These are phyloP conservation scores for Mylabris sibirica DNA, from an alignment of 2,888 invertebrate genomes.

Conservation along the genomic window DNA sequence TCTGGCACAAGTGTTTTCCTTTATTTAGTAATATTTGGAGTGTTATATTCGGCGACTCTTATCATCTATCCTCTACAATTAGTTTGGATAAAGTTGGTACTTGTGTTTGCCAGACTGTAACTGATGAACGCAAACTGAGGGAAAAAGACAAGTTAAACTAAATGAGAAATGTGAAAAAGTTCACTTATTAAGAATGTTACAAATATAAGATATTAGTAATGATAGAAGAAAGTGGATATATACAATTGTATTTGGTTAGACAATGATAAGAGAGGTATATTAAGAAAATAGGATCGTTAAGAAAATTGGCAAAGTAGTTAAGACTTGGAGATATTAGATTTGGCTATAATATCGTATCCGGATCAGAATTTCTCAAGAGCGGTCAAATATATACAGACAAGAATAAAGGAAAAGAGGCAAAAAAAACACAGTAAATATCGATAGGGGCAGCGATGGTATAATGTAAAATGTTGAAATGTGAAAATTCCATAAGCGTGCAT, in stretches of 20 bases:
- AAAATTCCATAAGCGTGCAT: slow-evolving; percentile 17
- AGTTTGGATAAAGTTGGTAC: slow-evolving; percentile 55
- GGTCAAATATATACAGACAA: slow-evolving; percentile 24
- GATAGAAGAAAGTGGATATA: slow-evolving; percentile 42
- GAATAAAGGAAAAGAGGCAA: not conserved
- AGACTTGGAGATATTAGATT: slow-evolving; percentile 57
- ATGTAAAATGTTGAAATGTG: slow-evolving; percentile 28
- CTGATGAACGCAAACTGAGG: slow-evolving; percentile 48
- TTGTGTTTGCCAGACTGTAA: slow-evolving; percentile 48
- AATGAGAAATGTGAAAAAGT: slow-evolving; percentile 58
- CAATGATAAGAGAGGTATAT: slow-evolving; percentile 50
- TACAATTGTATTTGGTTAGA: slow-evolving; percentile 30
- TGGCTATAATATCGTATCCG: slow-evolving; percentile 44
- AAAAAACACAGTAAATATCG: not conserved
- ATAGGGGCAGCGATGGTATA: too few species aligned
- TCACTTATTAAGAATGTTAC: slow-evolving; percentile 59
- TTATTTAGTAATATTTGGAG: not conserved
- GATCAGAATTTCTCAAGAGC: slow-evolving; percentile 42
- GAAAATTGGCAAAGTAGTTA: slow-evolving; percentile 58
- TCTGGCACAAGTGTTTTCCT: not conserved
- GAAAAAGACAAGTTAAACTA: slow-evolving; percentile 38
- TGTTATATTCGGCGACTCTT: slow-evolving; percentile 6
- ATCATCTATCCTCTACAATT: slow-evolving; percentile 42
- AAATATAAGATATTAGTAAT: slow-evolving; percentile 55
- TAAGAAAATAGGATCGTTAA: slow-evolving; percentile 59